Percentiles rank a stretch among this genome's conserved stretches.
Conservation (phyloP, 53 echinoderm and acorn worm genomes). For the Holothuria scabra region DNA sequence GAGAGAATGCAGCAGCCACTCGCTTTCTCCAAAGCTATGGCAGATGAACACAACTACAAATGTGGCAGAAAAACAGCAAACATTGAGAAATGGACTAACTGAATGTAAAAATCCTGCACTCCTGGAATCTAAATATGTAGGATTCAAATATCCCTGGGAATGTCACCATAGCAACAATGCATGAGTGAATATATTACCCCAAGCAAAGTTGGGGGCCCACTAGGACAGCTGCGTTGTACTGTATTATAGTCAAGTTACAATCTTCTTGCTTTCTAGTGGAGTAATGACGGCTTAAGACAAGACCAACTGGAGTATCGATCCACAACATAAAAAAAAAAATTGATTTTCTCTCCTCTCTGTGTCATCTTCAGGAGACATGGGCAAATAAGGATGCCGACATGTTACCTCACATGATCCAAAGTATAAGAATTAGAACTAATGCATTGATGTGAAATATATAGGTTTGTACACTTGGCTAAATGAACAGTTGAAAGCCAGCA, state of each 20-base stretch:
- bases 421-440: too few relatives aligned
- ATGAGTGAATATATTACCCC: conserved; percentile 35
- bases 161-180: conserved; percentile 20
- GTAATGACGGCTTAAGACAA: conserved; percentile 40
- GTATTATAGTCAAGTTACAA: not conserved
- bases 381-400: conserved; percentile 10
- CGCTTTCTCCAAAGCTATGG: too few relatives aligned
- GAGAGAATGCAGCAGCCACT: too few relatives aligned
- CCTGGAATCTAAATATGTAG: not conserved
- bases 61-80: too few relatives aligned
- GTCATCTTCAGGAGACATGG: conserved; percentile 3
- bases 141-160: conserved; percentile 41
- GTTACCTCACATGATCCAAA: not conserved
- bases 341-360: not conserved
- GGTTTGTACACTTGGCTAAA: too few relatives aligned
- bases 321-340: conserved; percentile 27
- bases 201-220: conserved; percentile 37
- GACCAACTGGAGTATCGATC: conserved; percentile 35
- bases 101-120: too few relatives aligned
- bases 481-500: too few relatives aligned
- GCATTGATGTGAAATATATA: too few relatives aligned
- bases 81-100: too few relatives aligned
- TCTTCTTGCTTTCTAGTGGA: conserved; percentile 22
- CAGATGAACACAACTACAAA: too few relatives aligned
- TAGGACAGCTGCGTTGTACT: not conserved